Evolutionary conservation across 2,797 vertebrate genomes (phyloP).

Genomic region (Simalia tracyae): DNA sequence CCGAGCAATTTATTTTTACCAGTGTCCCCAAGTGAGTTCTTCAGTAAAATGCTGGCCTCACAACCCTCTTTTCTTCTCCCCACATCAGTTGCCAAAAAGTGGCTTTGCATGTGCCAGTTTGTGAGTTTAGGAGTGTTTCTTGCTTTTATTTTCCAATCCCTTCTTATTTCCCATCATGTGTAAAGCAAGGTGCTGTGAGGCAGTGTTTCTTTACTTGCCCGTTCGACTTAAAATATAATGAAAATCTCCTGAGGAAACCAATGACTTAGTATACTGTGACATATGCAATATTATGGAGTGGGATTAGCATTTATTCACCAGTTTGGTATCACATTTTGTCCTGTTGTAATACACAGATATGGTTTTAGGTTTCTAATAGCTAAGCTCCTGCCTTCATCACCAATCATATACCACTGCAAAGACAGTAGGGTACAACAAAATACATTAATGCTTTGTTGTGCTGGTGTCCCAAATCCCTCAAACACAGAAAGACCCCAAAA

Average conservation of each 20-base stretch:
- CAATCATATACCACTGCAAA: background rate
- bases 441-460: background rate
- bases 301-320: conserved; percentile 10
- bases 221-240: conserved; percentile 52
- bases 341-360: background rate
- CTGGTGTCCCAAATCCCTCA: background rate
- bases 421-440: background rate
- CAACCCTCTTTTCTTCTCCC: conserved; percentile 62
- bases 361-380: background rate
- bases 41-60: conserved; percentile 76
- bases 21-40: conserved; percentile 77
- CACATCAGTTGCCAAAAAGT: conserved; percentile 69
- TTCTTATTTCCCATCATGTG: conserved; percentile 51
- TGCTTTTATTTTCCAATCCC: conserved; percentile 62
- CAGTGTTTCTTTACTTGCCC: conserved; percentile 40
- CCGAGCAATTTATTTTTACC: conserved; percentile 80
- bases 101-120: conserved; percentile 68
- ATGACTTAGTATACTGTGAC: conserved; percentile 1
- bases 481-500: background rate
- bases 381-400: background rate
- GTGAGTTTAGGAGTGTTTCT: conserved; percentile 58
- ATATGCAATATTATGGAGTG: conserved; percentile 32
- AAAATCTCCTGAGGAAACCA: conserved; percentile 43
- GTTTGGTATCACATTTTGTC: background rate
- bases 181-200: conserved; percentile 44